Evolutionary conservation across 2,888 invertebrate genomes (phyloP).

Genomic region (Idaea straminata): DNA sequence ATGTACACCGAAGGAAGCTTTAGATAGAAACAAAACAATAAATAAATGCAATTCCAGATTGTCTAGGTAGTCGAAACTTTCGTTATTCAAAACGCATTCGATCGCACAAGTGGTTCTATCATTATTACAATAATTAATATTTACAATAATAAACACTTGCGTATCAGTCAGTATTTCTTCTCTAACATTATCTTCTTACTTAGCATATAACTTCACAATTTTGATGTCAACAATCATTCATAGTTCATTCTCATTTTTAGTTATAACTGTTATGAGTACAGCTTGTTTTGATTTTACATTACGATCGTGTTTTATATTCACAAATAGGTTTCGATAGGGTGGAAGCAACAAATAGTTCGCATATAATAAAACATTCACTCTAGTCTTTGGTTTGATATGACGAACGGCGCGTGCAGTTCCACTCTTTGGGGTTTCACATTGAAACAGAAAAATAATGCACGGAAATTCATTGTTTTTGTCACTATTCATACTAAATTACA

Average conservation of each 20-base stretch:
- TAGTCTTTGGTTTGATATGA: slow-evolving; percentile 30
- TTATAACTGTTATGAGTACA: slow-evolving; percentile 19
- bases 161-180: slow-evolving; percentile 66
- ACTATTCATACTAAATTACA: neutral
- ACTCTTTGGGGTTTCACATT: neutral
- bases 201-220: slow-evolving; percentile 25
- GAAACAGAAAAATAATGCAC: too few relatives aligned
- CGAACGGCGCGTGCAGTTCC: slow-evolving; percentile 27
- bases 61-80: slow-evolving; percentile 41
- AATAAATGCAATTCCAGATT: slow-evolving; percentile 62
- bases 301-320: slow-evolving; percentile 17
- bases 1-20: slow-evolving; percentile 50
- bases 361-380: slow-evolving; percentile 18
- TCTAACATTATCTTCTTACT: slow-evolving; percentile 31
- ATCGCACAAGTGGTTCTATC: slow-evolving; percentile 62
- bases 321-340: slow-evolving; percentile 31
- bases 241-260: slow-evolving; percentile 18
- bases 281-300: slow-evolving; percentile 17
- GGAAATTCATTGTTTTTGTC: slow-evolving; percentile 4
- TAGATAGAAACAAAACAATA: slow-evolving; percentile 34
- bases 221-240: slow-evolving; percentile 27
- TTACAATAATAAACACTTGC: slow-evolving; percentile 75
- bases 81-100: slow-evolving; percentile 46
- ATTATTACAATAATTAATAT: slow-evolving; percentile 66
- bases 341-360: slow-evolving; percentile 49